A percentile compares a stretch with the other conserved stretches of the same genome.
These are phyloP conservation scores for Decapterus maruadsi DNA, from an alignment of 2,797 vertebrate species.

Conservation along the genomic window DNA sequence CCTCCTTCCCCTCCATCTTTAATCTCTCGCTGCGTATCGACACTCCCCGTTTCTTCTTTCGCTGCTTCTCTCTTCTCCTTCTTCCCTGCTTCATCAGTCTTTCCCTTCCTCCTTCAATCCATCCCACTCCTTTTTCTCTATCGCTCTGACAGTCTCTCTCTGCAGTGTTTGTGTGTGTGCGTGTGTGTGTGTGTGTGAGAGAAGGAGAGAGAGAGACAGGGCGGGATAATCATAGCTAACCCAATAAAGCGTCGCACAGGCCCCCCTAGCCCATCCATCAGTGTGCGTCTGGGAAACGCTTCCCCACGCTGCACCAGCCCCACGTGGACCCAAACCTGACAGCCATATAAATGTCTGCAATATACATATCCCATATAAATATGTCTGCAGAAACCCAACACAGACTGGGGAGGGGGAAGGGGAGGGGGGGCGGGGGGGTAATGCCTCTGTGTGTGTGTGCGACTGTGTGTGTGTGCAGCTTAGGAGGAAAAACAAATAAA, in stretches of 20 bases:
- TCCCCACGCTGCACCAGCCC: constrained; percentile 87
- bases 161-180: constrained; percentile 51
- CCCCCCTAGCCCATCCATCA: constrained; percentile 94
- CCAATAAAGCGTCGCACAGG: constrained; percentile 97
- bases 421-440: constrained; percentile 20
- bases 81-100: constrained; percentile 73
- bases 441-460: constrained; percentile 34
- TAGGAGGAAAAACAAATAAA: constrained; percentile 88
- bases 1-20: constrained; percentile 60
- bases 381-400: constrained; percentile 85
- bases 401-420: constrained; percentile 59
- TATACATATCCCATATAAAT: constrained; percentile 94
- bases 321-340: constrained; percentile 90
- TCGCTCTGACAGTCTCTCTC: constrained; percentile 71
- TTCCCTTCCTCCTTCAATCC: constrained; percentile 61
- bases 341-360: constrained; percentile 99
- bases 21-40: constrained; percentile 14
- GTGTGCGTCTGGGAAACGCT: constrained; percentile 95
- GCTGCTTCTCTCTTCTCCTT: constrained; percentile 47
- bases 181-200: constrained; percentile 1
- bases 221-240: constrained; percentile 99
- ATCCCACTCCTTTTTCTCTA: constrained; percentile 61
- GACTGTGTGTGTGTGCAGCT: constrained; percentile 72
- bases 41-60: constrained; percentile 38
- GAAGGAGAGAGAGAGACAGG: constrained; percentile 67